Percentiles rank a stretch among this genome's conserved stretches.
Conservation (phyloP, 2,113 vertebrate genomes). For the Elgaria multicarinata region DNA sequence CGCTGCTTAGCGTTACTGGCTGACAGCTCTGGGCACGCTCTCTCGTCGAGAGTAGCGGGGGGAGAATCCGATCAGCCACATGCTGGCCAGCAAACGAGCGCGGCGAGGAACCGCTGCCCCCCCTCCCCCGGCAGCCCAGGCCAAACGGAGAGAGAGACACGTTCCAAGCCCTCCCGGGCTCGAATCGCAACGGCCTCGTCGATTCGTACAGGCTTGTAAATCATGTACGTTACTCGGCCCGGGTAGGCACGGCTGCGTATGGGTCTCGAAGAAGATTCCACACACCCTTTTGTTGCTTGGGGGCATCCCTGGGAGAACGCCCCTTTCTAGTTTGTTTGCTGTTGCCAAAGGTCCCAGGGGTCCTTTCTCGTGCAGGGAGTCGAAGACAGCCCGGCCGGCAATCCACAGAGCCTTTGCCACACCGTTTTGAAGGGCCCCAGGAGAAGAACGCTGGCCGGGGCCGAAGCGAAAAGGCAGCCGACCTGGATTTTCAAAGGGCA, state of each 20-base stretch:
- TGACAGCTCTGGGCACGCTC: slow-evolving; percentile 75
- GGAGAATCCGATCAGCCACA: background rate
- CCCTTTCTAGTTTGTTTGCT: background rate
- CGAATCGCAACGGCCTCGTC: background rate
- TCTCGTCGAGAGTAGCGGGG: slow-evolving; percentile 21
- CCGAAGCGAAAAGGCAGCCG: background rate
- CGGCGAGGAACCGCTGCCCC: background rate
- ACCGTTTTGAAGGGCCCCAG: no score
- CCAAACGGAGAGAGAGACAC: background rate
- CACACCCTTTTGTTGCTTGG: no score
- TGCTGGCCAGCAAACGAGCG: slow-evolving; percentile 42
- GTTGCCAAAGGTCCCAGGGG: no score
- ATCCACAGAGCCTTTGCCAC: background rate
- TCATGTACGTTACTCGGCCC: no score
- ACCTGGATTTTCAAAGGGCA: background rate
- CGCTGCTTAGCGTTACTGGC: slow-evolving; percentile 75
- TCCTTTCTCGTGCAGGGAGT: background rate
- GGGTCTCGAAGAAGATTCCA: background rate
- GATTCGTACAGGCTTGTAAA: background rate
- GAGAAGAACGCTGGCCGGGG: background rate
- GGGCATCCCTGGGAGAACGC: background rate
- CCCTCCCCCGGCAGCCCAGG: background rate
- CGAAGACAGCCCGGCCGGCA: no score
- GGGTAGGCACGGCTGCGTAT: no score
- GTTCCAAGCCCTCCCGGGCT: background rate